These are phyloP conservation scores for Tauraco hartlaubi DNA, from an alignment of 2,797 vertebrate genomes.

Conservation along the genomic window DNA sequence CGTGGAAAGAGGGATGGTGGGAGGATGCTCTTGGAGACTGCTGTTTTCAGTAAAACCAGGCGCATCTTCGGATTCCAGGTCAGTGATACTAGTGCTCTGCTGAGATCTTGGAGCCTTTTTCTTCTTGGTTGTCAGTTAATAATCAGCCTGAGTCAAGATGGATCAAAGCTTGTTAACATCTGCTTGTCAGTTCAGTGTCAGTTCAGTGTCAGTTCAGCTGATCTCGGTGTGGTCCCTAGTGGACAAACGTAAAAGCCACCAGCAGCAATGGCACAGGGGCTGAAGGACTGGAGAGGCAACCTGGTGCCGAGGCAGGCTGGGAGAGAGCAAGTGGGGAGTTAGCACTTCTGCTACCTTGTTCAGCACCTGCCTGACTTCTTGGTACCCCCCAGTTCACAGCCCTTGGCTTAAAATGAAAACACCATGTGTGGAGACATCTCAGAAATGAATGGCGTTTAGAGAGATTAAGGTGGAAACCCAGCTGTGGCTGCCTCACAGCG, in stretches of 20 bases:
- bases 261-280: not conserved
- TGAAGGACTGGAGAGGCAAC: not conserved
- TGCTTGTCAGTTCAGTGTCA: not conserved
- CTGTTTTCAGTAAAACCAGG: not conserved
- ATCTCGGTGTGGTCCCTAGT: conserved; percentile 15
- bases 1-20: not conserved
- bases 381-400: not conserved
- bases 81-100: not conserved
- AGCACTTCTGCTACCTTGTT: not conserved
- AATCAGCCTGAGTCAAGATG: not conserved
- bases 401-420: not conserved
- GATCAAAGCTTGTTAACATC: not conserved
- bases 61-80: not conserved
- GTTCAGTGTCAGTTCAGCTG: not conserved
- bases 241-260: not conserved
- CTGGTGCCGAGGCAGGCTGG: not conserved
- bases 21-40: not conserved
- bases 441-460: not conserved
- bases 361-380: not conserved
- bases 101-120: not conserved
- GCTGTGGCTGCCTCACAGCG: not conserved
- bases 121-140: not conserved
- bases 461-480: not conserved
- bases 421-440: not conserved
- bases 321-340: not conserved